Conservation (phyloP, 1,140 invertebrate species). For the Papilio xuthus region DNA sequence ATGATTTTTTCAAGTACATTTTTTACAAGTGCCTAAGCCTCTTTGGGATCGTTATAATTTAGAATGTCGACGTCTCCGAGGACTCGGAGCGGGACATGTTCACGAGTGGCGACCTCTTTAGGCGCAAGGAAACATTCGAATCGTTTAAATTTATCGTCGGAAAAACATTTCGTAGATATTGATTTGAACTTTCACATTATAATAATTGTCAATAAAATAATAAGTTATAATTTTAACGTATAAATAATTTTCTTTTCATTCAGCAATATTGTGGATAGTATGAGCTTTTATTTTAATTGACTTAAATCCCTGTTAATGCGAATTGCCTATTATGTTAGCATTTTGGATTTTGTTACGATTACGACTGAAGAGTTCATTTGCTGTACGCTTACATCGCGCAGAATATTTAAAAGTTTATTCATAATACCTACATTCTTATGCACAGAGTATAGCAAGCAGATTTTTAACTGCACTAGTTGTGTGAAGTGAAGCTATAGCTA, state of each 20-base stretch:
- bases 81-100: neutral
- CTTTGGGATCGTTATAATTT: constrained; percentile 13
- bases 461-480: neutral
- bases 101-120: neutral
- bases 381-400: too few relatives aligned
- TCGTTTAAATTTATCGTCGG: constrained; percentile 1
- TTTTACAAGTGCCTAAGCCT: neutral
- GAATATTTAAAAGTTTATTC: neutral
- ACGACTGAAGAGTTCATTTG: too few relatives aligned
- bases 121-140: neutral
- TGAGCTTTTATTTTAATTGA: too few relatives aligned
- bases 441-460: neutral
- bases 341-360: too few relatives aligned
- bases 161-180: neutral
- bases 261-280: too few relatives aligned
- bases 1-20: neutral
- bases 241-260: neutral
- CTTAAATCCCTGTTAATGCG: too few relatives aligned
- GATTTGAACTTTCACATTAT: neutral
- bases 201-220: neutral
- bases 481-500: neutral
- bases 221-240: too few relatives aligned
- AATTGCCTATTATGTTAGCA: too few relatives aligned
- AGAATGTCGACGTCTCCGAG: neutral
- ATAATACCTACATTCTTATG: neutral